Evolutionary conservation across 2,113 vertebrate genomes (phyloP).

Genomic region (Neolamprologus tretocephalus): DNA sequence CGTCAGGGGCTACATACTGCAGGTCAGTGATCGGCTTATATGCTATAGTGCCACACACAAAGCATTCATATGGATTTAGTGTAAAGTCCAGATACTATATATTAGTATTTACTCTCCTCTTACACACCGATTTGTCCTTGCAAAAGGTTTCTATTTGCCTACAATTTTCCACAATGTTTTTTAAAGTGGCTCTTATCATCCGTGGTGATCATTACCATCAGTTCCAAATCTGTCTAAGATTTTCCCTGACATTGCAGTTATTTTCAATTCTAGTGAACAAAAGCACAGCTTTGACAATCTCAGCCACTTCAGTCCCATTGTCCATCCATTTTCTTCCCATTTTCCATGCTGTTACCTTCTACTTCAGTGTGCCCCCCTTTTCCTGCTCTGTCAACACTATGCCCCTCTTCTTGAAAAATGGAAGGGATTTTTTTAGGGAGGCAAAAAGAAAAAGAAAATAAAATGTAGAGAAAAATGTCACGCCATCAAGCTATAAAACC

Average conservation of each 20-base stretch:
- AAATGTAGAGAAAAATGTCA: constrained; percentile 57
- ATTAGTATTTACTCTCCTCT: neutral
- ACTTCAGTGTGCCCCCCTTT: constrained; percentile 14
- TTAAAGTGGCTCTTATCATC: neutral
- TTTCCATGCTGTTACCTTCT: constrained; percentile 32
- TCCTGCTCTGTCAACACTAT: constrained; percentile 52
- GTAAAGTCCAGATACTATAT: neutral
- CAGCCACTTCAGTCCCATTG: constrained; percentile 43
- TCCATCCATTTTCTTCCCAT: constrained; percentile 25
- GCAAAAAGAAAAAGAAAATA: neutral
- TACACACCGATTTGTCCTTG: neutral
- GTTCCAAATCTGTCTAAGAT: neutral
- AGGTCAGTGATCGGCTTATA: constrained; percentile 66
- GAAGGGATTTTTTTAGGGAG: neutral
- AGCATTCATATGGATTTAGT: neutral
- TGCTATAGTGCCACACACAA: neutral
- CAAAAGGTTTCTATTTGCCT: neutral
- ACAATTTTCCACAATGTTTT: neutral
- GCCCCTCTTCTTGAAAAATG: constrained; percentile 35
- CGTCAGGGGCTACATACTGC: constrained; percentile 93
- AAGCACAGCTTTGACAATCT: constrained; percentile 24
- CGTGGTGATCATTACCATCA: neutral
- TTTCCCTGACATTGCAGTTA: neutral
- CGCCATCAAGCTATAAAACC: constrained; percentile 66
- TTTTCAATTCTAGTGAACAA: constrained; percentile 18